These are phyloP conservation scores for Tauraco hartlaubi DNA, from an alignment of 2,797 vertebrate species.

Conservation along the genomic window DNA sequence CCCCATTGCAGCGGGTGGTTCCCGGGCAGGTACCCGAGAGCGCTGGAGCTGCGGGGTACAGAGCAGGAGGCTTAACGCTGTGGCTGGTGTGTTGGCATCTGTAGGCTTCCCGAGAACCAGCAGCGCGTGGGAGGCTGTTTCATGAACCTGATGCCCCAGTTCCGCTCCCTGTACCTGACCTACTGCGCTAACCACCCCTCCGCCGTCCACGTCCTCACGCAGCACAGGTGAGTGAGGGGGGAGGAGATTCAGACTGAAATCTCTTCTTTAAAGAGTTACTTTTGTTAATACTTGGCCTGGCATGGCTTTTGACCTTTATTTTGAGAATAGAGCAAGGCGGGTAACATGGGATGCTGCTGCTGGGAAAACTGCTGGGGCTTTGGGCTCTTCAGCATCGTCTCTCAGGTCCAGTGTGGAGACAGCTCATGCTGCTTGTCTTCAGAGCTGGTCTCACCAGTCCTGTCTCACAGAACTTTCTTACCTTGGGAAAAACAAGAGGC, in stretches of 20 bases:
- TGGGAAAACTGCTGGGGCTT: background rate
- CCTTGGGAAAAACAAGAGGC: background rate
- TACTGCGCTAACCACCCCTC: slow-evolving; percentile 96
- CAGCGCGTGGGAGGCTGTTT: slow-evolving; percentile 93
- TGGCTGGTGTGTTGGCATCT: background rate
- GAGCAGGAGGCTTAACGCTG: background rate
- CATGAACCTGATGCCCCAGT: slow-evolving; percentile 91
- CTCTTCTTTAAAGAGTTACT: background rate
- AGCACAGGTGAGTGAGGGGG: slow-evolving; percentile 88
- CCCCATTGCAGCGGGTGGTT: background rate
- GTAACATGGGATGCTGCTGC: background rate
- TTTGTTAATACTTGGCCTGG: background rate
- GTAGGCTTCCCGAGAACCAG: slow-evolving; percentile 91
- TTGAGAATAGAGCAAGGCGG: background rate
- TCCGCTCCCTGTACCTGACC: slow-evolving; percentile 90
- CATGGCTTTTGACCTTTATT: background rate
- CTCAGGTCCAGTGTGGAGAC: background rate
- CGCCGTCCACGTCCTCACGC: slow-evolving; percentile 93
- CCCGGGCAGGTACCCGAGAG: background rate
- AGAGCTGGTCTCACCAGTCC: background rate
- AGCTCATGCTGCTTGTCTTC: background rate
- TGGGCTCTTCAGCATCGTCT: background rate
- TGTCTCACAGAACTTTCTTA: background rate
- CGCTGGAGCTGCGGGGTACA: background rate
- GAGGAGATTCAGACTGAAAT: background rate